phyloP scores from a whole-genome alignment of 2,113 vertebrate genomes.

The Pimephales promelas region DNA sequence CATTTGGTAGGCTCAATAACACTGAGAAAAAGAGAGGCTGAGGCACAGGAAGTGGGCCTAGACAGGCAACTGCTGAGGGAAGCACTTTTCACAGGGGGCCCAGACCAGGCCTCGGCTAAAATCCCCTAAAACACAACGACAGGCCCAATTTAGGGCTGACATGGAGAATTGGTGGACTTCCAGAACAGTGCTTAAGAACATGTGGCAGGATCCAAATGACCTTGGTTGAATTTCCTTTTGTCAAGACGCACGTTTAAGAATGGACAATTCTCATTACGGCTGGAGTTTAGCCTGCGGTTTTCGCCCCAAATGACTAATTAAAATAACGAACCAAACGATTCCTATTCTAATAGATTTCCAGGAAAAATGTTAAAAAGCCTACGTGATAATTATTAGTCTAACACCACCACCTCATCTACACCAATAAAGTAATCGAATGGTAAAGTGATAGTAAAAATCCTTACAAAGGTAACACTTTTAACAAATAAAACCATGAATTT shows the following conservation, averaged over 20 bases:
- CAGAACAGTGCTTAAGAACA: slow-evolving; percentile 60
- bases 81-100: slow-evolving; percentile 76
- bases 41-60: slow-evolving; percentile 87
- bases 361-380: not conserved
- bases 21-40: slow-evolving; percentile 68
- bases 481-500: not conserved
- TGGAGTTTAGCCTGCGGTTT: not conserved
- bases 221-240: slow-evolving; percentile 17
- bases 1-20: slow-evolving; percentile 84
- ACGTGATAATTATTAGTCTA: not conserved
- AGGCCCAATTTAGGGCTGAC: slow-evolving; percentile 75
- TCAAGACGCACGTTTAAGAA: not conserved
- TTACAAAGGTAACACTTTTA: not conserved
- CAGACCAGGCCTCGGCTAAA: slow-evolving; percentile 62
- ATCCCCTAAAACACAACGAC: slow-evolving; percentile 69
- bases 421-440: not conserved
- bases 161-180: slow-evolving; percentile 67
- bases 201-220: slow-evolving; percentile 25
- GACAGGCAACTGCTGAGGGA: slow-evolving; percentile 86
- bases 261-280: not conserved
- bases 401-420: not conserved
- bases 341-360: not conserved
- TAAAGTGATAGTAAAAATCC: not conserved
- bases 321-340: not conserved
- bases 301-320: not conserved